Evolutionary conservation across 2,113 vertebrate genomes (phyloP), one percentile per base, ranked within the genome.

Genomic region (Limnothrissa miodon): DNA sequence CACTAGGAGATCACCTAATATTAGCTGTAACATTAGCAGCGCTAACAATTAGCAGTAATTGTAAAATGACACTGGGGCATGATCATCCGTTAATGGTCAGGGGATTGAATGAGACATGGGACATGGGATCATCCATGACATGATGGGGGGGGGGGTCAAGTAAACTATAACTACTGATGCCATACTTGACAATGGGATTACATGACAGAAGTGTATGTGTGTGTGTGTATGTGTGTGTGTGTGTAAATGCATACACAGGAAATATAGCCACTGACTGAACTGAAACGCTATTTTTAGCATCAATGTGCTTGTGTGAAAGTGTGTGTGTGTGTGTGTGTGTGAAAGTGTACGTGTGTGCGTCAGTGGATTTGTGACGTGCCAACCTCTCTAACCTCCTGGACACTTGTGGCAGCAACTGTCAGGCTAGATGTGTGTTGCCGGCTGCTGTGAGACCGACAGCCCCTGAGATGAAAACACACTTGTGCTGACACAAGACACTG

Each of bases 241-340:
- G 59, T 56, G 53, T 56, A 21, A n/a, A n/a, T n/a, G n/a, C n/a
- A n/a, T 66, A 25, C n/a, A 25, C 29, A 25, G n/a, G 25, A 29
- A 25, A 66, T 5, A 66, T n/a, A 66, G 59, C 29, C 25, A n/a
- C 59, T 66, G 59, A 66, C n/a, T 11, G 9, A n/a, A 66, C 1
- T 29, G 59, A 66, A 66, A 66, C 10, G 29, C 59, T 66, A 21
- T 23, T 56, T 21, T 66, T 25, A 25, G 59, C 25, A 66, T 29
- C 1, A 78, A 3, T 2, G 1, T 42, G 51, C 29, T 36, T 53
- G 53, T 11, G 9, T 53, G 8, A 2, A 21, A 23, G 51, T 56
- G 78, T 78, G 78, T 78, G 36, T 78, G 78, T 42, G 78, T 78
- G 78, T 17, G 7, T 56, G 80, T 82, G 23, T 45, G 53, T 25